Conservation (phyloP, 2,888 invertebrate species). For the Xylophagus ater region DNA sequence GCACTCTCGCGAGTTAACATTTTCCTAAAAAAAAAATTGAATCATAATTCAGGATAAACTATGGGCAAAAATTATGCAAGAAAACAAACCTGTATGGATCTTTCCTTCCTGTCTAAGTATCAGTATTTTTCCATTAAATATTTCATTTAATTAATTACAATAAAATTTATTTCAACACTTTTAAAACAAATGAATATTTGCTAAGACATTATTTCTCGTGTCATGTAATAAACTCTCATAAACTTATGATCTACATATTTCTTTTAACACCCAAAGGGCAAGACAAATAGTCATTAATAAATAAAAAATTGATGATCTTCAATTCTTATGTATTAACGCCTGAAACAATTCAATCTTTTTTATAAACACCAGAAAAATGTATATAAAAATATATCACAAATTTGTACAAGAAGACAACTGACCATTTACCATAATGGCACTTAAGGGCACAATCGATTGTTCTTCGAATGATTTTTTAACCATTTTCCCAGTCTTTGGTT, state of each 20-base stretch:
- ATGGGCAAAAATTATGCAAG: too few species aligned
- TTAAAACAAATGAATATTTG: too few species aligned
- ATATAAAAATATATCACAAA: constrained; percentile 7
- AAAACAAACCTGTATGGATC: too few species aligned
- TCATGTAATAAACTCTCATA: too few species aligned
- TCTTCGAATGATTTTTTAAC: neutral
- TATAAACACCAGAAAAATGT: neutral
- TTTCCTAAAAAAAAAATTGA: too few species aligned
- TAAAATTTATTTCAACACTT: too few species aligned
- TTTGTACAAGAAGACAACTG: constrained; percentile 12
- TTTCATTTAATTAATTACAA: too few species aligned
- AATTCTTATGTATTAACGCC: constrained; percentile 7
- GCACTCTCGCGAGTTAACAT: too few species aligned
- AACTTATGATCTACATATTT: neutral
- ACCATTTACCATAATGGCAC: constrained; percentile 12
- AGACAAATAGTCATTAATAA: constrained; percentile 9
- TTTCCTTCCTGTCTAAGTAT: too few species aligned
- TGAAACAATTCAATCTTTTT: constrained; percentile 11
- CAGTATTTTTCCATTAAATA: too few species aligned
- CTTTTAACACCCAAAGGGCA: constrained; percentile 5
- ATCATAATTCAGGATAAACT: too few species aligned
- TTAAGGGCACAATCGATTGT: constrained; percentile 1
- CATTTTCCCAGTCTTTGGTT: neutral
- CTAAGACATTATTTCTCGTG: too few species aligned
- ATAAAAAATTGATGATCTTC: constrained; percentile 9